Evolutionary conservation across 2,888 invertebrate genomes (phyloP), one percentile per base, ranked within the genome.

Genomic region (Palloptera scutellata): DNA sequence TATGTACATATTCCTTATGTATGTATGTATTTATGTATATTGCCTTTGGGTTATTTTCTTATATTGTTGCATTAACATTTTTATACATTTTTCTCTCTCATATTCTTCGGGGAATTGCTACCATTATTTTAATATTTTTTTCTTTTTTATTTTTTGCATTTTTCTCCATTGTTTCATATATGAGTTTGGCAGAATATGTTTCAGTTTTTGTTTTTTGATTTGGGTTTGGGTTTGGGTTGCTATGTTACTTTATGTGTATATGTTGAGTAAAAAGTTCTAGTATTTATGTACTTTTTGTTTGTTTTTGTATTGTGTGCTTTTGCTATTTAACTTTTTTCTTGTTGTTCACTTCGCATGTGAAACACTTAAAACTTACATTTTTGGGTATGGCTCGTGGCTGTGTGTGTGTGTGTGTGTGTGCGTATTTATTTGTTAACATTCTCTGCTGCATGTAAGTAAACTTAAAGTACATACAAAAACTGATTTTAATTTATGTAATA

Each of bases 71-170:
- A 66, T 68, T 68, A 61, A 60, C 64, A 68, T 68, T 68, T 68
- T 59, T 58, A 59, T 65, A 43, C 61, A 59, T 61, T 53, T 54
- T 52, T 10, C 41, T 51, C 17, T 17, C 64, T 60, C 54, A 51
- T 58, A 64, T 62, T 20, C 69, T 70, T 48, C 51, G 71, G 74
- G 77, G 74, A 76, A 73, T 74, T 75, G 75, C 71, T 72, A 57
- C 72, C 64, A 64, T 70, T 67, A 60, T 67, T 67, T 70, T 45
- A n/a, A n/a, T n/a, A 41, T 43, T 65, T 17, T 58, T 19, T 13
- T 12, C 1, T 52, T n/a, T 52, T n/a, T 52, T 54, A 30, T 30
- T 30, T 30, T 30, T 30, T 30, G 30, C 30, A 30, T 30, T 30
- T 30, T 30, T 30, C 30, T 30, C 30, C 30, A 30, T 30, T 30